These are phyloP conservation scores for Labeo catla DNA, from an alignment of 2,113 vertebrate genomes.

Conservation along the genomic window DNA sequence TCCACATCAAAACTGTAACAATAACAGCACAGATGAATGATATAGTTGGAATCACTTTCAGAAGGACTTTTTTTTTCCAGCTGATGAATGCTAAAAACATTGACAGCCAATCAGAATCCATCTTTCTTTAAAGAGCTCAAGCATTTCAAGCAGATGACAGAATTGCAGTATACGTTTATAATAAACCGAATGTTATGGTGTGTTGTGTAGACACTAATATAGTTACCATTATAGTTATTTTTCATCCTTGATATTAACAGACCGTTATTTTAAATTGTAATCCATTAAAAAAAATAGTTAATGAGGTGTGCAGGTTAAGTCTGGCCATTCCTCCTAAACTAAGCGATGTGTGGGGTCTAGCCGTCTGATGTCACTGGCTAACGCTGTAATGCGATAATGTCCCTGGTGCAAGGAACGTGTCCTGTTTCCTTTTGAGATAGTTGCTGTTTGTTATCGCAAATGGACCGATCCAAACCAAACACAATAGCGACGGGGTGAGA, in stretches of 20 bases:
- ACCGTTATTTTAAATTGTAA: background rate
- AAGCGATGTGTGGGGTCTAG: conserved; percentile 55
- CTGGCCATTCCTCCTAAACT: background rate
- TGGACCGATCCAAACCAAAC: conserved; percentile 48
- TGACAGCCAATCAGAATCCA: background rate
- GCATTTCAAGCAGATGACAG: too few relatives aligned
- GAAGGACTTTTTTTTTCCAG: background rate
- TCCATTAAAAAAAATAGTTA: background rate
- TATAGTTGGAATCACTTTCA: background rate
- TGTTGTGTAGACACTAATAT: background rate
- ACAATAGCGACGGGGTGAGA: conserved; percentile 21
- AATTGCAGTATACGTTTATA: background rate
- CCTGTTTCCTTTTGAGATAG: conserved; percentile 50
- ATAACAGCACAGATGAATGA: background rate
- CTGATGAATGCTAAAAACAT: background rate
- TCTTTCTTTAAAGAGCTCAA: background rate
- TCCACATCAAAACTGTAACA: background rate
- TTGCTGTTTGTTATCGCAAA: conserved; percentile 55
- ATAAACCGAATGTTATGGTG: background rate
- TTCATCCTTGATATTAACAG: background rate
- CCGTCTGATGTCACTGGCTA: conserved; percentile 47
- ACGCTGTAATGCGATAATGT: conserved; percentile 53
- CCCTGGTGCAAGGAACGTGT: conserved; percentile 44
- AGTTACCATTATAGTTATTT: background rate
- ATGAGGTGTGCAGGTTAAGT: conserved; percentile 46